These are phyloP conservation scores for Nautilus pompilius DNA, from an alignment of 1,140 invertebrate species.

Conservation along the genomic window DNA sequence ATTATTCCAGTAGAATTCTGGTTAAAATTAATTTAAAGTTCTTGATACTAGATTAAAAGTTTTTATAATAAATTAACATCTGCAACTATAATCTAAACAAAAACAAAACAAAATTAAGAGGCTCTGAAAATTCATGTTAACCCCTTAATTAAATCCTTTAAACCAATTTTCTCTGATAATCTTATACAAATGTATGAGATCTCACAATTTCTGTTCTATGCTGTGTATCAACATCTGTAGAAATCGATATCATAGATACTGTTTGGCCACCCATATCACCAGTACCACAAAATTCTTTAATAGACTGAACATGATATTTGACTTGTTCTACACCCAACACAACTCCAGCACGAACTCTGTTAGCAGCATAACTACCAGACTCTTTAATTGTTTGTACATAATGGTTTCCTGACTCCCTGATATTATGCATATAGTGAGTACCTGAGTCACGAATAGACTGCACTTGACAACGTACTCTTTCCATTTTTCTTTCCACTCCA, in stretches of 20 bases:
- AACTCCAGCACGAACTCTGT: constrained; percentile 36
- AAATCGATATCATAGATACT: constrained; percentile 44
- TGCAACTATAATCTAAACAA: too few relatives aligned
- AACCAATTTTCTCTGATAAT: background rate
- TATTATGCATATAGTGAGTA: constrained; percentile 24
- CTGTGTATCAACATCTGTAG: constrained; percentile 40
- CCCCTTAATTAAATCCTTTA: too few relatives aligned
- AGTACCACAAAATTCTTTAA: constrained; percentile 51
- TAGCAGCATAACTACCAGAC: constrained; percentile 35
- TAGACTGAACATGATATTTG: constrained; percentile 32
- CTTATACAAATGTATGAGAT: constrained; percentile 29
- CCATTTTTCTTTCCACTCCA: constrained; percentile 37
- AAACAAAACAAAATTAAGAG: too few relatives aligned
- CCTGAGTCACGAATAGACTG: constrained; percentile 14
- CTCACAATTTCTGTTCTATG: constrained; percentile 22
- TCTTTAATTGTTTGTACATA: constrained; percentile 45
- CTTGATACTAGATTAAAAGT: too few relatives aligned
- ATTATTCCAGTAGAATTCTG: too few relatives aligned
- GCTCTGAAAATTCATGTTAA: too few relatives aligned
- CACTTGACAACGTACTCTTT: constrained; percentile 35
- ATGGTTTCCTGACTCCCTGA: constrained; percentile 38
- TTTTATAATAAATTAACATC: too few relatives aligned
- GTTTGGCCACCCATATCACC: constrained; percentile 48
- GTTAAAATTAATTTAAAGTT: too few relatives aligned
- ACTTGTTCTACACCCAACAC: constrained; percentile 41